Base-by-base conservation (phyloP, 2,797 vertebrate genomes). In the Bovichtus diacanthus region DNA sequence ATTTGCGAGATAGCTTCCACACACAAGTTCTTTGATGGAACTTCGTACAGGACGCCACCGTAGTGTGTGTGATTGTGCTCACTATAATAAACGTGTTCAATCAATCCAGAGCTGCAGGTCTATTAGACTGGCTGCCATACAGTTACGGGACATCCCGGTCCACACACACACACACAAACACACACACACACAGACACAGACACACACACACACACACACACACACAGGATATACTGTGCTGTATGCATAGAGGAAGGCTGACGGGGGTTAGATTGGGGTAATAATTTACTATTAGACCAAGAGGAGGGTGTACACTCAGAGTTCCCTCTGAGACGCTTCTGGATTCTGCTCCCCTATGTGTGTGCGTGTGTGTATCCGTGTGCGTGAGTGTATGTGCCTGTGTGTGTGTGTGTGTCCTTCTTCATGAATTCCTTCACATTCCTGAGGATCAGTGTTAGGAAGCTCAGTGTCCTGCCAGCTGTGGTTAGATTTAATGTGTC, bases 391-490 rank as follows among this genome's bases (percentile, higher is more conserved):
- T 66, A 72, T 83, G 58, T 56, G 36, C 75, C 41, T 79, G 76
- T 79, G 70, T 74, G 70, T 60, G 68, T 76, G 59, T 75, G 55
- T 65, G 59, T 38, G 23, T 18, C 47, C 59, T 81, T 72, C 64
- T 82, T 72, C 59, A 78, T 51, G 72, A 89, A 92, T 93, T 92
- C 87, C 85, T 85, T 53, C 73, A 76, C 80, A 93, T 93, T 94
- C 84, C 80, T 81, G 36, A 60, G 88, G 91, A 92, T 95, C 91
- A 93, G 83, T 59, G 70, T 84, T 75, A 89, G 92, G 93, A 93
- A 91, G 90, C 78, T 65, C 70, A 59, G 65, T 81, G 89, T 94
- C 91, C 91, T 91, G 87, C 91, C 92, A 93, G 91, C 90, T 94
- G 90, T 87, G 89, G 80, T 69, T 50, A 72, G 77, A 85, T 88